Evolutionary conservation across 1,140 invertebrate genomes (phyloP).

Genomic region (Drosophila eugracilis): DNA sequence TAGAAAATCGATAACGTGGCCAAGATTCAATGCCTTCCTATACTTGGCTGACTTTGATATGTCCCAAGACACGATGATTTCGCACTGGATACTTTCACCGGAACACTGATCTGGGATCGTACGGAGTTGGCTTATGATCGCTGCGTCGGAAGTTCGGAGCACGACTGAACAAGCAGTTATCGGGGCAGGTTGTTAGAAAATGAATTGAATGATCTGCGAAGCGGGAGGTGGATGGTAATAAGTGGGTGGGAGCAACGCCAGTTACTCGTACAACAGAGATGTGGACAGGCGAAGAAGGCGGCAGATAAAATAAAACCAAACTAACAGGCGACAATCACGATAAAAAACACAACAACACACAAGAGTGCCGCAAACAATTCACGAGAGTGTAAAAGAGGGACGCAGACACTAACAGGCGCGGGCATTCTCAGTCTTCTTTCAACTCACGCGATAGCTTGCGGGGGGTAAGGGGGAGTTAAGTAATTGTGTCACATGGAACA

Average conservation of each 20-base stretch:
- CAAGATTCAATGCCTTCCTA: conserved; percentile 14
- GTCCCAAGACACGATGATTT: not conserved
- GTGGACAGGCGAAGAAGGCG: conserved; percentile 50
- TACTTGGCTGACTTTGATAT: not conserved
- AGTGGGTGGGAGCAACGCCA: conserved; percentile 14
- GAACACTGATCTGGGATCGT: conserved; percentile 1
- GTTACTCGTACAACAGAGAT: conserved; percentile 1
- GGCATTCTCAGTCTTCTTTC: conserved; percentile 29
- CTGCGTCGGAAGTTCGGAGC: conserved; percentile 40
- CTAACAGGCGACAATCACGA: conserved; percentile 57
- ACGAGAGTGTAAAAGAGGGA: conserved; percentile 13
- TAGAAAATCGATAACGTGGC: conserved; percentile 69
- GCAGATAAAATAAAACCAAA: conserved; percentile 40
- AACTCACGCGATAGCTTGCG: conserved; percentile 67
- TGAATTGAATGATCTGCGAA: conserved; percentile 57
- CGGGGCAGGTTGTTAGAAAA: conserved; percentile 27
- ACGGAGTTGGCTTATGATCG: conserved; percentile 3
- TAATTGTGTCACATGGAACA: conserved; percentile 22
- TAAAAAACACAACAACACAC: conserved; percentile 37
- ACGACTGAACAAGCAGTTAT: conserved; percentile 65
- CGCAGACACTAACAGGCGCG: not conserved
- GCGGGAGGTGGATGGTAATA: conserved; percentile 2
- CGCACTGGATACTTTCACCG: conserved; percentile 1
- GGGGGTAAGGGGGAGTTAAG: conserved; percentile 4
- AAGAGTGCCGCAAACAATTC: conserved; percentile 43